Conservation (phyloP, 2,797 vertebrate species). For the Cephalopachus bancanus region DNA sequence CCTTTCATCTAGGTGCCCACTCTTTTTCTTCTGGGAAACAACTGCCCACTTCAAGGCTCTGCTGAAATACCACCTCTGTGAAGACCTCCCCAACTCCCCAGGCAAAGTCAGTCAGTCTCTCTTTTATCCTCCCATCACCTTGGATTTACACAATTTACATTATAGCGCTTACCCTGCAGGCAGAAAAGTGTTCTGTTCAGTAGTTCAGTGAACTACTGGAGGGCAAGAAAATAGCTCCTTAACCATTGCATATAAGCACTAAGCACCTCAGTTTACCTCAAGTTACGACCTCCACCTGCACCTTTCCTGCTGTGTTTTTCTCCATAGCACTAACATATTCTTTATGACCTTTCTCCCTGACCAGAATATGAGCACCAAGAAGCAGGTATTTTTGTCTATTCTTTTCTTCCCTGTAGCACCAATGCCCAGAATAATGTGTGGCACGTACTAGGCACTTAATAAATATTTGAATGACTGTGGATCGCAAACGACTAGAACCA, state of each 20-base stretch:
- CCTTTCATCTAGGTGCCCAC: background rate
- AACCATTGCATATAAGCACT: background rate
- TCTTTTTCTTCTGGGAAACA: background rate
- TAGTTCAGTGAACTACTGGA: background rate
- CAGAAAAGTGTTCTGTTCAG: too few species aligned
- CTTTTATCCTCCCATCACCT: background rate
- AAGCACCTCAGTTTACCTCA: background rate
- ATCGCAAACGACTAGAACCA: background rate
- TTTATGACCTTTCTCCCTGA: background rate
- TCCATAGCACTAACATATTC: background rate
- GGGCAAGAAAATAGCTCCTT: too few species aligned
- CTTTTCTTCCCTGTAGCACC: background rate
- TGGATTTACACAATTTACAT: background rate
- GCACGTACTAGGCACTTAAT: background rate
- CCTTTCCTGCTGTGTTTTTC: background rate
- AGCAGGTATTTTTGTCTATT: background rate
- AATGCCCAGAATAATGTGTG: background rate
- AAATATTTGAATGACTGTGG: background rate
- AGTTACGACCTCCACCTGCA: background rate
- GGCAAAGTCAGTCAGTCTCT: background rate
- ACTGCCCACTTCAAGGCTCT: background rate
- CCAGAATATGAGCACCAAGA: background rate
- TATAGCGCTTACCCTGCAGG: background rate
- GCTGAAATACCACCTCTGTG: background rate
- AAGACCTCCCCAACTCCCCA: background rate